A percentile compares a stretch with the other conserved stretches of the same genome.
Evolutionary conservation across 2,888 invertebrate genomes (phyloP).

Genomic region (Seira musarum): DNA sequence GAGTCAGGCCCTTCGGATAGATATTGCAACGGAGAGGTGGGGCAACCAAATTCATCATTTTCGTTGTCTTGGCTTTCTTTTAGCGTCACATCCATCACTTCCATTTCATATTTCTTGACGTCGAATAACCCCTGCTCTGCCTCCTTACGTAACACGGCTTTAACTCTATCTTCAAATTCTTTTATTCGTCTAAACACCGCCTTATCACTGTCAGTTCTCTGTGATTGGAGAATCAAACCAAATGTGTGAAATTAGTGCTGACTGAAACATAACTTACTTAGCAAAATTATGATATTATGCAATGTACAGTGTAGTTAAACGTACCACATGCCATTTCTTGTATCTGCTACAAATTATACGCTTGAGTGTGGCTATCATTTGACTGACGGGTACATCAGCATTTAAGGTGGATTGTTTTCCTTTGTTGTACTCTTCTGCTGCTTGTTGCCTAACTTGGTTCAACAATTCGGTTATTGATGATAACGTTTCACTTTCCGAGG

Average conservation of each 20-base stretch:
- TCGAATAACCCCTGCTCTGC: slow-evolving; percentile 68
- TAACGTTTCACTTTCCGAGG: slow-evolving; percentile 35
- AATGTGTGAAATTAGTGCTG: neutral
- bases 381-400: slow-evolving; percentile 46
- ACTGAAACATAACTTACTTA: neutral
- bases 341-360: slow-evolving; percentile 41
- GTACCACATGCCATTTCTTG: slow-evolving; percentile 51
- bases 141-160: slow-evolving; percentile 66
- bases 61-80: slow-evolving; percentile 57
- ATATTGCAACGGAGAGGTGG: slow-evolving; percentile 36
- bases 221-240: neutral
- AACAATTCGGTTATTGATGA: slow-evolving; percentile 37
- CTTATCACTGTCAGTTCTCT: slow-evolving; percentile 37
- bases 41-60: slow-evolving; percentile 31
- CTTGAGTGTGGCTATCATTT: slow-evolving; percentile 47
- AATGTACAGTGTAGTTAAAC: neutral
- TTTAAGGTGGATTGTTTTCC: slow-evolving; percentile 42
- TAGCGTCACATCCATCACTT: slow-evolving; percentile 64
- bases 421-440: slow-evolving; percentile 40
- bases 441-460: slow-evolving; percentile 33
- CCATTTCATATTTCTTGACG: slow-evolving; percentile 68
- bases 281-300: neutral
- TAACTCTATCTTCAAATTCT: slow-evolving; percentile 67
- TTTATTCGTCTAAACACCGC: slow-evolving; percentile 62
- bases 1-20: slow-evolving; percentile 19